Evolutionary conservation across 2,797 vertebrate species (phyloP).

Genomic region (Parambassis ranga): DNA sequence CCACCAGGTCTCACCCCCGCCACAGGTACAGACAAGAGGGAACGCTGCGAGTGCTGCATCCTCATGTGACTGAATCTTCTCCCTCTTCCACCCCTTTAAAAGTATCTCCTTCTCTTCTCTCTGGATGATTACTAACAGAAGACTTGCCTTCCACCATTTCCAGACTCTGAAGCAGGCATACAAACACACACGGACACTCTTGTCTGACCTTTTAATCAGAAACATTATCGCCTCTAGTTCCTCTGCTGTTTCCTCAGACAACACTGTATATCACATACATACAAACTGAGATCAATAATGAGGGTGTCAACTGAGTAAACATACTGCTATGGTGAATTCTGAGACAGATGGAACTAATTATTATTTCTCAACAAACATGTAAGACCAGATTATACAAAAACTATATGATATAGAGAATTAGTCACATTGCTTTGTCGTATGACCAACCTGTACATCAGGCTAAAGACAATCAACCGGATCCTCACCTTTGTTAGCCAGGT

Average conservation of each 20-base stretch:
- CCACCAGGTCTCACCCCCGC: constrained; percentile 83
- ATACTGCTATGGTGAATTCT: constrained; percentile 20
- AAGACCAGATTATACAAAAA: constrained; percentile 25
- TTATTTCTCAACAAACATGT: constrained; percentile 16
- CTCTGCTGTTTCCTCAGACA: constrained; percentile 10
- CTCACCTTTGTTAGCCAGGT: constrained; percentile 21
- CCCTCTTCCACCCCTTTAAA: constrained; percentile 76
- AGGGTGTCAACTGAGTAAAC: constrained; percentile 23
- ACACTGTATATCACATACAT: neutral
- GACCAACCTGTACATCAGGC: constrained; percentile 23
- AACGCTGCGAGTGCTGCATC: constrained; percentile 98
- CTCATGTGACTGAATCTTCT: constrained; percentile 91
- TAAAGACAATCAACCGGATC: constrained; percentile 46
- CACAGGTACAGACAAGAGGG: constrained; percentile 91
- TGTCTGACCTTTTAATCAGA: constrained; percentile 63
- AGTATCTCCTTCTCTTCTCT: constrained; percentile 68
- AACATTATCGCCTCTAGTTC: constrained; percentile 39
- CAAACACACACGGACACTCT: constrained; percentile 46
- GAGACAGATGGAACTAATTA: neutral
- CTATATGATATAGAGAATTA: constrained; percentile 44
- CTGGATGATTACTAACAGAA: constrained; percentile 91
- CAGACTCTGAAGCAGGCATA: constrained; percentile 85
- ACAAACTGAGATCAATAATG: neutral
- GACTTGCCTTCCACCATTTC: constrained; percentile 79
- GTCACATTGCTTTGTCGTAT: constrained; percentile 24